Evolutionary conservation across 2,797 vertebrate species (phyloP), one percentile per base, ranked within the genome.

Genomic region (Chrosomus eos): DNA sequence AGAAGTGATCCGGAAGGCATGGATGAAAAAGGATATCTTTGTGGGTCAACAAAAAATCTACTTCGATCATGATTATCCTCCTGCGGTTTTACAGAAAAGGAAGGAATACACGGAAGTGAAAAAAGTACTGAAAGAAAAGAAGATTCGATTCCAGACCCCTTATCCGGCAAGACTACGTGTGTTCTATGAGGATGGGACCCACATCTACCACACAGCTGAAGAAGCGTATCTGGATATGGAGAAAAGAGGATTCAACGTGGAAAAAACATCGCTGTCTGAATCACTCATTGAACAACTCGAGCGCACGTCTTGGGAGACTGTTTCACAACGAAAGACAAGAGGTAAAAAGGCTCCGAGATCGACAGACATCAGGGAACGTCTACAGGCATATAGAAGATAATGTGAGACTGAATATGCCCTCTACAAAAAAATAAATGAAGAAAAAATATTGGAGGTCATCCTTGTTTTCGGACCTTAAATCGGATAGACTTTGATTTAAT

Each of bases 91-190:
- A 3, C 70, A 82, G 38, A 85, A 80, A 53, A 6, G n/a, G 16
- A 88, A 81, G 75, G 75, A 85, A 76, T 87, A 87, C 6, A 1
- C 83, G 3, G 81, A 83, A 18, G n/a, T 82, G 9, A 60, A 77
- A 40, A 80, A 70, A 21, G 62, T 60, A 1, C 70, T 88, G 9
- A 87, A 88, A 62, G 64, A 82, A 0, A 80, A 60, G 6, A 13
- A 64, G 38, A 55, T 86, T 3, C 38, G 48, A 0, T 88, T 87
- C 33, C 88, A 84, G 40, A 87, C 86, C 1, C 82, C 80, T 5
- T 80, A 82, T 6, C 85, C 26, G 0, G 82, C 87, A 26, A 77
- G 73, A 45, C 79, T 86, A 26, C 18, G 18, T 0, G 26, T 88
- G 43, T 79, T 60, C n/a, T 26, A 60, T 13, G 58, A 60, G 58